A percentile compares a stretch with the other conserved stretches of the same genome.
Evolutionary conservation across 2,888 invertebrate species (phyloP).

Genomic region (Eugnorisma glareosa): DNA sequence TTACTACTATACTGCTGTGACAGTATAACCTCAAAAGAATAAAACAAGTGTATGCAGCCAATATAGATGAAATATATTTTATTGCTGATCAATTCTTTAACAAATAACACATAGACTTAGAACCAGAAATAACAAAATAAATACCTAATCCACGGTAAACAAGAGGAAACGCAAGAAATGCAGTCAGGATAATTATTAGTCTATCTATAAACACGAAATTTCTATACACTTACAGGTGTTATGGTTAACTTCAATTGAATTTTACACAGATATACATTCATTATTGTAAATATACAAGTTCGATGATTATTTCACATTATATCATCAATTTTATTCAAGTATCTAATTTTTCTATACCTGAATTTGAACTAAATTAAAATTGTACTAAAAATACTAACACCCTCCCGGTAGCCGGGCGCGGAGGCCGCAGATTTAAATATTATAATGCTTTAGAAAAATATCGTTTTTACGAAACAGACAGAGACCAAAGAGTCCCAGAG

Average conservation of each 20-base stretch:
- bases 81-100: slow-evolving; percentile 88
- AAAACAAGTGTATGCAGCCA: slow-evolving; percentile 78
- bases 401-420: slow-evolving; percentile 69
- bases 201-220: slow-evolving; percentile 74
- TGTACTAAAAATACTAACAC: slow-evolving; percentile 87
- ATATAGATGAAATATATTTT: slow-evolving; percentile 86
- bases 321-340: slow-evolving; percentile 74
- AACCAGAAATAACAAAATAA: slow-evolving; percentile 89
- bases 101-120: slow-evolving; percentile 89
- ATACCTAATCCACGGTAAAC: slow-evolving; percentile 88
- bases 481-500: slow-evolving; percentile 66
- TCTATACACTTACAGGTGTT: slow-evolving; percentile 72
- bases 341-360: slow-evolving; percentile 78
- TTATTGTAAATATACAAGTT: slow-evolving; percentile 80
- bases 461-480: slow-evolving; percentile 64
- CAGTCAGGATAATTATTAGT: slow-evolving; percentile 72
- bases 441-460: slow-evolving; percentile 80
- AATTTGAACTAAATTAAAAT: slow-evolving; percentile 85
- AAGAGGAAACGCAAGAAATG: slow-evolving; percentile 79
- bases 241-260: slow-evolving; percentile 71
- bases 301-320: slow-evolving; percentile 66
- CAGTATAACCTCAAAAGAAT: slow-evolving; percentile 64
- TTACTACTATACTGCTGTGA: neutral
- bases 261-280: slow-evolving; percentile 80
- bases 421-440: slow-evolving; percentile 71